Evolutionary conservation across 2,797 vertebrate genomes (phyloP), one percentile per base, ranked within the genome.

Genomic region (Pelodytes ibericus): DNA sequence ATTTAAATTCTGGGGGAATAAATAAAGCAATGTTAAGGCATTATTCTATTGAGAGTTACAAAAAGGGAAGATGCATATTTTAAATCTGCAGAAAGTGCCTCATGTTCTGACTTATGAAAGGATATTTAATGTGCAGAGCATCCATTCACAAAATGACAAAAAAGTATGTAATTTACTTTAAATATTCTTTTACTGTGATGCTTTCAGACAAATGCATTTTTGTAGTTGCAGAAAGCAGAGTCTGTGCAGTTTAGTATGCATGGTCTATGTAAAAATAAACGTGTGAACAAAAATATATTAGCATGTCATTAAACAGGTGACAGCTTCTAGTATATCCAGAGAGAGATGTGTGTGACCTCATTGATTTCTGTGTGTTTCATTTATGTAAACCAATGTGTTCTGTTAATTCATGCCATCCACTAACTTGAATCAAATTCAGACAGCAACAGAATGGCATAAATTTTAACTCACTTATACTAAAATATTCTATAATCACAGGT

Each of bases 311-410:
- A 71, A 20, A 18, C 27, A 33, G 44, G 20, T 71, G 67, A 63
- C 47, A 77, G 47, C 24, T 64, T 30, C 20, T 36, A 71, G 31
- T 62, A 76, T 56, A 69, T 70, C 30, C 13, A 33, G 26, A 26
- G 9, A 76, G 51, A 69, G 26, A 62, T 62, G 41, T 56, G 47
- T 71, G 74, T 33, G 27, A 30, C n/a, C 47, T 76, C 30, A 76
- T 70, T 70, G 65, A 62, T 30, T 63, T 18, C 18, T 29, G 62
- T 53, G 65, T 61, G 44, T 24, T 70, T 70, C 58, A 51, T 69
- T 62, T 70, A 61, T 56, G 41, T 53, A n/a, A 69, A 76, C 36
- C 25, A 76, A 70, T 75, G 73, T 49, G 36, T 26, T 62, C 65
- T 63, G 66, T 20, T 75, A 33, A 61, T 70, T 70, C 58, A 56